A percentile compares a stretch with the other conserved stretches of the same genome.
phyloP scores from a whole-genome alignment of 2,797 vertebrate species.

The Fistularia commersonii region DNA sequence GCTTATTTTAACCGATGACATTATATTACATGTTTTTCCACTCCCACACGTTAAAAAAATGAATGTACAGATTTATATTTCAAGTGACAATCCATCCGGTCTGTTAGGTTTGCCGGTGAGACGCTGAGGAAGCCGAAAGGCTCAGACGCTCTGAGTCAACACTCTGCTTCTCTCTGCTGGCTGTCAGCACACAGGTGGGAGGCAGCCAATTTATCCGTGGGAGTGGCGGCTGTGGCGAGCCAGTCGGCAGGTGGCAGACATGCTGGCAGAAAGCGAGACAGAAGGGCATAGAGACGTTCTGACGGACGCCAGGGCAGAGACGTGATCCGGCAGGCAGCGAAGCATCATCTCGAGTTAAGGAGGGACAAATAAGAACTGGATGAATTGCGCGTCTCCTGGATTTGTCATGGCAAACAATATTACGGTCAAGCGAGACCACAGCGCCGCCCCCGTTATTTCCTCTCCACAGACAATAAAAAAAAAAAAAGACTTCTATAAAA shows the following conservation, averaged over 20 bases:
- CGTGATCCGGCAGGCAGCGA: too few relatives aligned
- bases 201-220: constrained; percentile 39
- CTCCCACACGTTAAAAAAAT: constrained; percentile 2
- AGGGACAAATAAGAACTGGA: too few relatives aligned
- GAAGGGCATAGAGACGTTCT: background rate
- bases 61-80: too few relatives aligned
- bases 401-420: constrained; percentile 37
- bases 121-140: constrained; percentile 19
- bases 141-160: constrained; percentile 30
- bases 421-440: constrained; percentile 21
- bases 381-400: too few relatives aligned
- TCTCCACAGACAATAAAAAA: constrained; percentile 16
- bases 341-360: too few relatives aligned
- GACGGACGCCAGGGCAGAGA: background rate
- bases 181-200: constrained; percentile 32
- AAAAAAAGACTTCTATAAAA: constrained; percentile 10
- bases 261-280: constrained; percentile 8
- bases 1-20: too few relatives aligned
- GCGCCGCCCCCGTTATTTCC: constrained; percentile 36
- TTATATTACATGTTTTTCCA: background rate
- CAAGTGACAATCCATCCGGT: too few relatives aligned
- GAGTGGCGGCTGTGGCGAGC: constrained; percentile 12
- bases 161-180: constrained; percentile 23
- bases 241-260: constrained; percentile 28
- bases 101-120: constrained; percentile 12